Conservation (phyloP, 2,113 vertebrate genomes). For the Neoarius graeffei region DNA sequence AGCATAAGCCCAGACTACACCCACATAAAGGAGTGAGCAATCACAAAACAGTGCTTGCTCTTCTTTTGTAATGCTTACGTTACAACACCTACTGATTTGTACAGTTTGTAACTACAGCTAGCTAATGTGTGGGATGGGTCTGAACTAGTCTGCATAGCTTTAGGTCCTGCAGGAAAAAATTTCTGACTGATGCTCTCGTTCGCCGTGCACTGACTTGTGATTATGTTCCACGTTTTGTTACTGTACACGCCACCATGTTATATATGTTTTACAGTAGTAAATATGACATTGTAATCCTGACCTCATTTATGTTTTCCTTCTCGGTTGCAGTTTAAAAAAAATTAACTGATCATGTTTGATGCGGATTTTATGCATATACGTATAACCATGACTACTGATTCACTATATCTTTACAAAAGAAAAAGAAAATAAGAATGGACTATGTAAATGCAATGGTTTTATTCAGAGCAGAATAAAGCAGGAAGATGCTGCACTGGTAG, state of each 20-base stretch:
- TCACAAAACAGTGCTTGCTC: not conserved
- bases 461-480: not conserved
- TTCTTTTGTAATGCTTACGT: slow-evolving; percentile 6
- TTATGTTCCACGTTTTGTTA: not conserved
- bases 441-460: slow-evolving; percentile 1
- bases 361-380: not conserved
- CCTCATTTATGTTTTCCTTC: not conserved
- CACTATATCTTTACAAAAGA: not conserved
- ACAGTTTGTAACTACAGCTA: not conserved
- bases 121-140: slow-evolving; percentile 35
- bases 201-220: not conserved
- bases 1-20: slow-evolving; percentile 20
- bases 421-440: not conserved
- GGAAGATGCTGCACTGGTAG: not conserved
- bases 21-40: slow-evolving; percentile 18
- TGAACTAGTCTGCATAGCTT: slow-evolving; percentile 42
- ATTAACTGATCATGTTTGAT: not conserved
- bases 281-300: not conserved
- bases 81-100: not conserved
- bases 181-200: not conserved
- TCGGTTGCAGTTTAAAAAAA: not conserved
- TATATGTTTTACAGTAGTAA: not conserved
- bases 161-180: slow-evolving; percentile 19
- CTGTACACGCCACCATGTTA: not conserved
- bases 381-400: not conserved